phyloP scores from a whole-genome alignment of 2,888 invertebrate species.

The Acronicta psi region DNA sequence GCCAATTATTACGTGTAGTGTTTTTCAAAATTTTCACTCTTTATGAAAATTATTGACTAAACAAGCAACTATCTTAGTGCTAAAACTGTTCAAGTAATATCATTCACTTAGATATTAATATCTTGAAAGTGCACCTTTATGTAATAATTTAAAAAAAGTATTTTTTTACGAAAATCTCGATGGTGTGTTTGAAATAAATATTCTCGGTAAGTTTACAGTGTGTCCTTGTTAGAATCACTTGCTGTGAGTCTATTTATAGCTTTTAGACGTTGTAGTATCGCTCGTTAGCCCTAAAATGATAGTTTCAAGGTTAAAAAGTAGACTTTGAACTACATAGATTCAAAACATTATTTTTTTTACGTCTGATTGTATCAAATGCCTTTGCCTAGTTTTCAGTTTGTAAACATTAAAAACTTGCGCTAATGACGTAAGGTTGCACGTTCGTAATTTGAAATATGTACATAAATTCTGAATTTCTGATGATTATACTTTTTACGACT shows the following conservation, averaged over 20 bases:
- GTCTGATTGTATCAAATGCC: conserved; percentile 4
- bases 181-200: conserved; percentile 25
- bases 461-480: background rate
- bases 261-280: conserved; percentile 26
- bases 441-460: background rate
- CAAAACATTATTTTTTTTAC: conserved; percentile 23
- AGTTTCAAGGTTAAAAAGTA: conserved; percentile 51
- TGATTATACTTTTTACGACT: background rate
- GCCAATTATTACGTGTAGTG: conserved; percentile 39
- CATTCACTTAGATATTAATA: background rate
- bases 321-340: conserved; percentile 51
- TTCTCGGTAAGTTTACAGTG: conserved; percentile 38
- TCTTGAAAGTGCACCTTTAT: conserved; percentile 9
- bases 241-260: conserved; percentile 47
- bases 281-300: conserved; percentile 46
- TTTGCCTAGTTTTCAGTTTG: conserved; percentile 18
- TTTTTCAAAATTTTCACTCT: conserved; percentile 46
- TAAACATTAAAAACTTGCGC: conserved; percentile 32
- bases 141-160: conserved; percentile 30
- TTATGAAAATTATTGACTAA: conserved; percentile 54
- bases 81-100: conserved; percentile 4
- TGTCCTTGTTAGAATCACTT: conserved; percentile 25
- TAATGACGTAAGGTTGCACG: conserved; percentile 21
- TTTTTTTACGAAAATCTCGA: conserved; percentile 31
- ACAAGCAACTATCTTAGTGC: conserved; percentile 24